phyloP scores from a whole-genome alignment of 2,797 vertebrate genomes.

The Prunella strophiata region DNA sequence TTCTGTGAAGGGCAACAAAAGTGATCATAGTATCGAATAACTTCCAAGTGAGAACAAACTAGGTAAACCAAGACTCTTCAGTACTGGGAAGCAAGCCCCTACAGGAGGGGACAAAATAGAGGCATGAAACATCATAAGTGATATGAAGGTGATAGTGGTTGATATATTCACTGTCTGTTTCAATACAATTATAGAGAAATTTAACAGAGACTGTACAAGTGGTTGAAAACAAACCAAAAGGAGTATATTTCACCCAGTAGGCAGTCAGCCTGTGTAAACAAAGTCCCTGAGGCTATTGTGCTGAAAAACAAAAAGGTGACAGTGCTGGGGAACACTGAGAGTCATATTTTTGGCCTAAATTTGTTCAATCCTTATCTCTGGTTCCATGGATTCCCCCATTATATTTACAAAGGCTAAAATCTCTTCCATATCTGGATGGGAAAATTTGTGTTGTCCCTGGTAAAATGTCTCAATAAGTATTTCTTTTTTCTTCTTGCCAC shows the following conservation, averaged over 20 bases:
- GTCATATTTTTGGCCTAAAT: not conserved
- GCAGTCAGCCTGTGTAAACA: not conserved
- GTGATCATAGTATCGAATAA: not conserved
- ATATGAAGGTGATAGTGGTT: not conserved
- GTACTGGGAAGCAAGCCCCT: not conserved
- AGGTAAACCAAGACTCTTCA: not conserved
- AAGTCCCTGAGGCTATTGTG: not conserved
- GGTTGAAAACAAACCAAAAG: not conserved
- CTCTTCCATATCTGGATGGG: not conserved
- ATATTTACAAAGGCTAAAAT: not conserved
- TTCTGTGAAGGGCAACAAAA: not conserved
- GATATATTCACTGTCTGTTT: not conserved
- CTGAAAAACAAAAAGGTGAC: not conserved
- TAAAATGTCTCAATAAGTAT: not conserved
- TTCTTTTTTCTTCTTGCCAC: not conserved
- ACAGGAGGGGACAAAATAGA: not conserved
- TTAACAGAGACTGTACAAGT: not conserved
- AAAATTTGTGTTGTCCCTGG: not conserved
- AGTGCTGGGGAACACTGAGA: not conserved
- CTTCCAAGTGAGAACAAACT: not conserved
- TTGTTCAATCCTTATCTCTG: not conserved
- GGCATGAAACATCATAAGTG: accelerated
- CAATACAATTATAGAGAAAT: not conserved
- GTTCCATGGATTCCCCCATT: not conserved
- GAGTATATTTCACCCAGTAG: not conserved